Evolutionary conservation across 2,888 invertebrate species (phyloP).

Genomic region (Pocota personata): DNA sequence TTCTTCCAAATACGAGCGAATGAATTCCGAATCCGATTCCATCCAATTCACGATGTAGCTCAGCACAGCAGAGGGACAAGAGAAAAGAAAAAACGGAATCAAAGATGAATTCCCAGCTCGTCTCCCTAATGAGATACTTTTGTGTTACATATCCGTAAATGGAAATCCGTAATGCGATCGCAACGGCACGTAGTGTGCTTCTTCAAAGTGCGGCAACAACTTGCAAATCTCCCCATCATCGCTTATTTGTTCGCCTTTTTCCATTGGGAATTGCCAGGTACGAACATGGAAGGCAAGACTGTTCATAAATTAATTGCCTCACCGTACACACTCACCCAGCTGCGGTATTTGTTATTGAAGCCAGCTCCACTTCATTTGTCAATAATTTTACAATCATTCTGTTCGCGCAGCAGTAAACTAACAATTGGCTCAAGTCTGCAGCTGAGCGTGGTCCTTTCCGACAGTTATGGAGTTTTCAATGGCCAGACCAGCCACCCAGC

Average conservation of each 20-base stretch:
- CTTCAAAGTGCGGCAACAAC: slow-evolving; percentile 66
- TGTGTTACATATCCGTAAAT: slow-evolving; percentile 68
- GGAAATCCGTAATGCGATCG: slow-evolving; percentile 64
- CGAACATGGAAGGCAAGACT: slow-evolving; percentile 28
- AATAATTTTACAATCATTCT: slow-evolving; percentile 67
- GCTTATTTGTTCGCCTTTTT: slow-evolving; percentile 35
- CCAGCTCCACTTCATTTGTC: slow-evolving; percentile 68
- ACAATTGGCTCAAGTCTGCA: slow-evolving; percentile 29
- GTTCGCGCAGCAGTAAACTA: slow-evolving; percentile 49
- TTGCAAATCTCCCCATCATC: slow-evolving; percentile 56
- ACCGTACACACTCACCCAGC: not conserved
- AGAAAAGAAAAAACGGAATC: not conserved
- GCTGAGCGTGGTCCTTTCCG: slow-evolving; percentile 38
- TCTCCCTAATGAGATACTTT: slow-evolving; percentile 68
- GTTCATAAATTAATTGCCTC: slow-evolving; percentile 70
- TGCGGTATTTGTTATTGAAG: slow-evolving; percentile 1
- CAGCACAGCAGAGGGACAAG: not conserved
- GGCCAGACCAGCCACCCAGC: slow-evolving; percentile 25
- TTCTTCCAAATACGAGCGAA: slow-evolving; percentile 55
- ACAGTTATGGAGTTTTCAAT: slow-evolving; percentile 8
- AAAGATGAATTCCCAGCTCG: slow-evolving; percentile 59
- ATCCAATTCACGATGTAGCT: slow-evolving; percentile 3
- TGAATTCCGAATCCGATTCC: slow-evolving; percentile 16
- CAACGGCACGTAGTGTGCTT: slow-evolving; percentile 47
- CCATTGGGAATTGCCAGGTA: slow-evolving; percentile 46